phyloP scores from a whole-genome alignment of 2,888 invertebrate genomes.

The Epirrhoe tristata region DNA sequence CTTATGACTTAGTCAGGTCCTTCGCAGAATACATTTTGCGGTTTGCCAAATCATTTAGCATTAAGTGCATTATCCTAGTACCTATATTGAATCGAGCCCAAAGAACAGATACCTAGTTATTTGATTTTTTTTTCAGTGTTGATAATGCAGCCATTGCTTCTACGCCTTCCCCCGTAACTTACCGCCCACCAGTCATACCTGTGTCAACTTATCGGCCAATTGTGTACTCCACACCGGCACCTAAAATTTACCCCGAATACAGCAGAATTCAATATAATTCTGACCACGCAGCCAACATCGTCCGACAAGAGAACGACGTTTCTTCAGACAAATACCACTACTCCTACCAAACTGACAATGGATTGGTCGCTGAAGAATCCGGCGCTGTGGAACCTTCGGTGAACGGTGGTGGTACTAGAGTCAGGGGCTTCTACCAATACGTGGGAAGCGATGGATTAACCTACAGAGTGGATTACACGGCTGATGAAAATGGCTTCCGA shows the following conservation, averaged over 20 bases:
- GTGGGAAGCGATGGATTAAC: conserved; percentile 87
- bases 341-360: conserved; percentile 87
- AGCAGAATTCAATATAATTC: conserved; percentile 57
- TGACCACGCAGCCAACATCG: conserved; percentile 82
- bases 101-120: background rate
- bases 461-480: conserved; percentile 85
- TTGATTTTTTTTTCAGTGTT: conserved; percentile 46
- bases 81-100: background rate
- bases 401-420: conserved; percentile 85
- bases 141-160: conserved; percentile 54
- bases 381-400: conserved; percentile 84
- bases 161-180: conserved; percentile 55
- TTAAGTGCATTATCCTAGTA: background rate
- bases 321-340: conserved; percentile 86
- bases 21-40: conserved; percentile 18
- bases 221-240: conserved; percentile 43
- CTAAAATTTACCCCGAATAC: conserved; percentile 34
- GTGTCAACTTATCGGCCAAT: conserved; percentile 44
- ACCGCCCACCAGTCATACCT: conserved; percentile 51
- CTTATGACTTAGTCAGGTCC: conserved; percentile 1
- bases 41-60: conserved; percentile 10
- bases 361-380: conserved; percentile 87
- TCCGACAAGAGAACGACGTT: conserved; percentile 81
- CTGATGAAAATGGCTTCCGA: conserved; percentile 86
- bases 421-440: conserved; percentile 88